Conservation (phyloP, 2,797 vertebrate genomes). For the Hypotaenidia okinawae region DNA sequence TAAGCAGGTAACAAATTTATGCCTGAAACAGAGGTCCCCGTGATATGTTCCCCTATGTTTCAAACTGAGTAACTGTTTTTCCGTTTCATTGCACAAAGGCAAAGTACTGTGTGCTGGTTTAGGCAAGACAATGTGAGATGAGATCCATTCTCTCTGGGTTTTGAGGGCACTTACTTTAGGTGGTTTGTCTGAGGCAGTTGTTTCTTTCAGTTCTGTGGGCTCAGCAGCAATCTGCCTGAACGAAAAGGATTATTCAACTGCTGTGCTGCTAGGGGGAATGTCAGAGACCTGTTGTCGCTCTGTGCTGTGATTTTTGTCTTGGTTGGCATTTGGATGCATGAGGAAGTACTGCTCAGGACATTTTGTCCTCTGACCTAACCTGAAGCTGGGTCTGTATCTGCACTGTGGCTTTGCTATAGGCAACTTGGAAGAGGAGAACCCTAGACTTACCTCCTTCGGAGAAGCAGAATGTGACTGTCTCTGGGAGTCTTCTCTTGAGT, state of each 20-base stretch:
- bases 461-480: background rate
- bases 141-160: background rate
- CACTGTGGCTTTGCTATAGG: background rate
- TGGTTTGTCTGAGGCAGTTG: background rate
- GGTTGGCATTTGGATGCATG: background rate
- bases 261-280: background rate
- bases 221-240: background rate
- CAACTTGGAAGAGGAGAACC: background rate
- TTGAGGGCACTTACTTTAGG: background rate
- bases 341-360: background rate
- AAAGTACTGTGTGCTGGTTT: background rate
- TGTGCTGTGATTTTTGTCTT: rapidly evolving
- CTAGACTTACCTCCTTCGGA: background rate
- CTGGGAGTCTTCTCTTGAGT: background rate
- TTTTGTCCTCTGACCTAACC: background rate
- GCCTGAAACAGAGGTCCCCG: background rate
- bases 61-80: background rate
- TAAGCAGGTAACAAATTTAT: background rate
- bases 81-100: background rate
- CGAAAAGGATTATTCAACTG: background rate
- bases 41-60: background rate
- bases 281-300: background rate
- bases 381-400: background rate
- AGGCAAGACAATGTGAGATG: background rate
- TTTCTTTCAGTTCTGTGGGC: background rate